Evolutionary conservation across 2,888 invertebrate species (phyloP).

Genomic region (Chelonus formosanus): DNA sequence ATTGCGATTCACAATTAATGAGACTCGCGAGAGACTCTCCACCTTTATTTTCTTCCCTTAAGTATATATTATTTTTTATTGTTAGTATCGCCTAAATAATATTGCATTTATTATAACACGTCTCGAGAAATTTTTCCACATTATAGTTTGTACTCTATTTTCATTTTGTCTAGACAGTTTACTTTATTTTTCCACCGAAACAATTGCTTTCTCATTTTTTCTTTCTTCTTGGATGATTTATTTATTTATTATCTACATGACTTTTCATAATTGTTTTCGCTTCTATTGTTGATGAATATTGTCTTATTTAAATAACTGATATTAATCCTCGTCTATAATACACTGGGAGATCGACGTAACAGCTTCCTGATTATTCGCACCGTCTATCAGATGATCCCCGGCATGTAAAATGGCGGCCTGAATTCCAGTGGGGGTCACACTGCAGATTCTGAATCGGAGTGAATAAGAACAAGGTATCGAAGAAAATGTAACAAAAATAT

Average conservation of each 20-base stretch:
- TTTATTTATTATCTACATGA: too few relatives aligned
- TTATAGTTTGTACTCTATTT: too few relatives aligned
- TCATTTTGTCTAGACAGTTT: too few relatives aligned
- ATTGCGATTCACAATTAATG: conserved; percentile 41
- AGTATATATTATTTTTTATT: conserved; percentile 21
- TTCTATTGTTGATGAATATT: not conserved
- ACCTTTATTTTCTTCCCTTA: conserved; percentile 29
- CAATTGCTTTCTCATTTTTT: too few relatives aligned
- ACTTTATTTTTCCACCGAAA: too few relatives aligned
- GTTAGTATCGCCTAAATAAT: too few relatives aligned
- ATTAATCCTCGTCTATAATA: conserved; percentile 6
- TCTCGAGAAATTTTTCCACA: too few relatives aligned
- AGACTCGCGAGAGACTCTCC: conserved; percentile 27
- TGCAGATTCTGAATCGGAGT: not conserved
- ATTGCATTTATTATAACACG: too few relatives aligned
- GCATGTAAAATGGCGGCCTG: conserved; percentile 2
- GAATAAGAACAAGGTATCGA: too few relatives aligned
- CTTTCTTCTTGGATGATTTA: too few relatives aligned
- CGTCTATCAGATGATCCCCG: conserved; percentile 14
- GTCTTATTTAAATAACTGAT: not conserved
- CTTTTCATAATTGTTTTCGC: too few relatives aligned
- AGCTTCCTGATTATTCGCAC: conserved; percentile 42
- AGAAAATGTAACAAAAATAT: too few relatives aligned
- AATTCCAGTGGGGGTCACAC: conserved; percentile 5
- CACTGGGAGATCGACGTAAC: conserved; percentile 36